Evolutionary conservation across 1,140 invertebrate species (phyloP), one percentile per base, ranked within the genome.

Genomic region (Drosophila eugracilis): DNA sequence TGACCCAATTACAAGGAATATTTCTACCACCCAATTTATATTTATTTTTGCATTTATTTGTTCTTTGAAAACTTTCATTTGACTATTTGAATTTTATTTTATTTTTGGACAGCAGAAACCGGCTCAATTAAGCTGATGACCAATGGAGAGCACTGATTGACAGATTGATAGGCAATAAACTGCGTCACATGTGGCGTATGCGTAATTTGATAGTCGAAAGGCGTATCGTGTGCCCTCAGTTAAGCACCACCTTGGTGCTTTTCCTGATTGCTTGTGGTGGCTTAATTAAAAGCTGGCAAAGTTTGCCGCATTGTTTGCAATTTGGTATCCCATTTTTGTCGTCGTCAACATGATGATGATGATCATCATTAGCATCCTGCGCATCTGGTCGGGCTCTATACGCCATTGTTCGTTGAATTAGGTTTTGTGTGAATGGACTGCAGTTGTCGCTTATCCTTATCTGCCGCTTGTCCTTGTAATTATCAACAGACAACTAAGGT

Each of bases 121-220:
- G 7, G 21, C n/a, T 30, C 45, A 32, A 34, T 53, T 59, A 19
- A 59, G 44, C 59, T 57, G 48, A 77, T 83, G 49, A 44, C 63
- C 45, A 60, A 52, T 83, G 54, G 75, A 75, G 70, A 75, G 52
- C 53, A 57, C 44, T 69, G 36, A 39, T 67, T 85, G 76, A 80
- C 80, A 76, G 72, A 30, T 55, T 36, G 47, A 34, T 9, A 1
- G 47, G 21, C 36, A 30, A 28, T 76, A 62, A 10, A 10, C 5
- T 7, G 34, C 6, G 19, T 19, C 24, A 17, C 34, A 59, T 34
- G 28, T 19, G 30, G 50, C 52, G 62, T 75, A 74, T 69, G 48
- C 57, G 60, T 44, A 24, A 49, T 39, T 67, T 19, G 12, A 21
- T 41, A n/a, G 24, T 21, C 9, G n/a, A 58, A 24, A 14, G 10